Conservation (phyloP, 2,888 invertebrate genomes). For the Hemaris fuciformis region DNA sequence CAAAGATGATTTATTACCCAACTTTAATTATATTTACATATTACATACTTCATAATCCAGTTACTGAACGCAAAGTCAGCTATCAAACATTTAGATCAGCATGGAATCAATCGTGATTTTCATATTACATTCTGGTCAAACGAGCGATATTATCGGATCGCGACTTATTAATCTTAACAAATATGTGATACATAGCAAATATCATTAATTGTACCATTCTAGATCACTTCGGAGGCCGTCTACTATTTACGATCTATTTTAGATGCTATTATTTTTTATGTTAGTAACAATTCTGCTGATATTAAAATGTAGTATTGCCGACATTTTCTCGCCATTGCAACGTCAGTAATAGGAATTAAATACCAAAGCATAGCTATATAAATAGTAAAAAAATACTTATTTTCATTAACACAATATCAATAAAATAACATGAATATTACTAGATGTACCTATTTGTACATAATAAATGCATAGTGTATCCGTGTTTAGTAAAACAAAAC, state of each 20-base stretch:
- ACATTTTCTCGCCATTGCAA: neutral
- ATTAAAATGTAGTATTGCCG: neutral
- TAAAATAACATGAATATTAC: too few species aligned
- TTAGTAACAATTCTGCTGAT: neutral
- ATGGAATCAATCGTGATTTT: neutral
- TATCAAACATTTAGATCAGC: neutral
- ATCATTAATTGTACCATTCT: neutral
- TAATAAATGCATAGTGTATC: too few species aligned
- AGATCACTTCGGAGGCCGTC: neutral
- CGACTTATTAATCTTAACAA: slow-evolving; percentile 1
- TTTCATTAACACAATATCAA: too few species aligned
- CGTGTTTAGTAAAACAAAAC: too few species aligned
- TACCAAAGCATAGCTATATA: neutral
- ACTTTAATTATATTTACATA: neutral
- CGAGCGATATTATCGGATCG: slow-evolving; percentile 3
- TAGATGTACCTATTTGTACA: too few species aligned
- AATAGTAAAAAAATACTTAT: too few species aligned
- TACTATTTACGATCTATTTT: neutral
- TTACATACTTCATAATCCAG: neutral
- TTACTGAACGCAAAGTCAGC: neutral
- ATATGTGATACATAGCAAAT: slow-evolving; percentile 7
- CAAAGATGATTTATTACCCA: neutral
- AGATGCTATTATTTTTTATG: neutral
- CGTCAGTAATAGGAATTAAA: neutral
- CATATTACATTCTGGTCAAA: neutral